A percentile compares a stretch with the other conserved stretches of the same genome.
Evolutionary conservation across 2,888 invertebrate species (phyloP).

Genomic region (Omphaloscelis lunosa): DNA sequence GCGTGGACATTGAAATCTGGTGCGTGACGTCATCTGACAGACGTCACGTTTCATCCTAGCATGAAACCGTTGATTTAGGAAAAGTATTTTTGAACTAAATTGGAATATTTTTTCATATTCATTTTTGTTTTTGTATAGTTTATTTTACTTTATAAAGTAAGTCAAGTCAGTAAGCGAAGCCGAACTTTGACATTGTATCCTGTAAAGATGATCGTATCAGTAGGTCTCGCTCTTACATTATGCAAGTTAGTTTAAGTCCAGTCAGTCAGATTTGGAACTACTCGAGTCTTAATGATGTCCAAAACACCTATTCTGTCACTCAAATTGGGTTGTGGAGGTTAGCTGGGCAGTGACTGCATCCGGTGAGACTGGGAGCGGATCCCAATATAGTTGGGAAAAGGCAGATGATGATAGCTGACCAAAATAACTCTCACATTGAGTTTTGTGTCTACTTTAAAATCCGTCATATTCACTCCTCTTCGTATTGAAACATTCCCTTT

Average conservation of each 20-base stretch:
- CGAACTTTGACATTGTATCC: not conserved
- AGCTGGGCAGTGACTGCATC: not conserved
- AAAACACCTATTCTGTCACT: not conserved
- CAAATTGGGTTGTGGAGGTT: not conserved
- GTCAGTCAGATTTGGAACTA: not conserved
- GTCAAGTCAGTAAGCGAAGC: not conserved
- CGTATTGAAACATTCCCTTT: not conserved
- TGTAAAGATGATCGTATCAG: too few relatives aligned
- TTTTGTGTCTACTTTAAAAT: not conserved
- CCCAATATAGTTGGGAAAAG: not conserved
- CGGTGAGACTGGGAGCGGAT: not conserved
- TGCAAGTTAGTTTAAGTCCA: too few relatives aligned
- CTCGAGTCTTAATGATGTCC: not conserved
- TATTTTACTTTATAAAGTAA: not conserved
- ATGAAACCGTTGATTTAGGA: conserved; percentile 34
- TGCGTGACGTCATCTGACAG: conserved; percentile 59
- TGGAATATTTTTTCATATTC: not conserved
- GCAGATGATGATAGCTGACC: not conserved
- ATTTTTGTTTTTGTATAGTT: not conserved
- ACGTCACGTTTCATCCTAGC: conserved; percentile 36
- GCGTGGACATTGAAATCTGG: conserved; percentile 61
- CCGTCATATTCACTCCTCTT: too few relatives aligned
- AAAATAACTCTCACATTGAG: not conserved
- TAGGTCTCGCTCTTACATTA: not conserved
- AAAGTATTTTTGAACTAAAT: conserved; percentile 15